Base-by-base conservation (phyloP, 2,888 invertebrate genomes). In the Ethmia dodecea region DNA sequence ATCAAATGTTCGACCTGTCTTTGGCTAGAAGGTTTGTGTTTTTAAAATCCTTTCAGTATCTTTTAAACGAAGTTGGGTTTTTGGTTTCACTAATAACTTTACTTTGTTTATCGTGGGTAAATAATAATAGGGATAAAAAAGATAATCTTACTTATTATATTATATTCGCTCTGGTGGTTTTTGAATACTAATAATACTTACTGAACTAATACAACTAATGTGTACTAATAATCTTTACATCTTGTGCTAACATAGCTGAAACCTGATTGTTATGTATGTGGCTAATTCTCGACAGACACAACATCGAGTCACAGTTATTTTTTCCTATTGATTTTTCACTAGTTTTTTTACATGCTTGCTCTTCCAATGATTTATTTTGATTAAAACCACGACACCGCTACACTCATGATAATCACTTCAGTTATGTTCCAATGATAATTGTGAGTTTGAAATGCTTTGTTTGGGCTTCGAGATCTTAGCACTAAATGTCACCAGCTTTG, bases 321-420 rank as follows among this genome's bases (percentile, higher is more conserved):
- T 35, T 36, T 45, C 32, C 38, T 43, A 29, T 41, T 33, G 33
- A 33, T 28, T 37, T 11, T 11, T 12, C 40, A 38, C 43, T 30
- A 35, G 32, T 27, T 29, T 30, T 8, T 22, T 16, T 34, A 27
- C 35, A 31, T 28, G 33, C 30, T 26, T 30, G 26, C 27, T 33
- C 13, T 27, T 31, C 11, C 27, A 35, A 26, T 32, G n/a, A n/a
- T 40, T 42, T 28, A 30, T 28, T 33, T 24, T 26, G 18, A 33
- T 38, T 38, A 35, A 43, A 40, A 34, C 37, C 38, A 43, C 39
- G 42, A 35, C 33, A 31, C 22, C 40, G 72, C 75, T 68, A 67
- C 76, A 69, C 66, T 66, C 73, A 80, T 79, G 68, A 81, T 78
- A 57, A 77, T 83, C 81, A 83, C 78, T 80, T 81, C 75, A 81